phyloP scores from a whole-genome alignment of 2,888 invertebrate genomes.

The Cerastoderma edule region DNA sequence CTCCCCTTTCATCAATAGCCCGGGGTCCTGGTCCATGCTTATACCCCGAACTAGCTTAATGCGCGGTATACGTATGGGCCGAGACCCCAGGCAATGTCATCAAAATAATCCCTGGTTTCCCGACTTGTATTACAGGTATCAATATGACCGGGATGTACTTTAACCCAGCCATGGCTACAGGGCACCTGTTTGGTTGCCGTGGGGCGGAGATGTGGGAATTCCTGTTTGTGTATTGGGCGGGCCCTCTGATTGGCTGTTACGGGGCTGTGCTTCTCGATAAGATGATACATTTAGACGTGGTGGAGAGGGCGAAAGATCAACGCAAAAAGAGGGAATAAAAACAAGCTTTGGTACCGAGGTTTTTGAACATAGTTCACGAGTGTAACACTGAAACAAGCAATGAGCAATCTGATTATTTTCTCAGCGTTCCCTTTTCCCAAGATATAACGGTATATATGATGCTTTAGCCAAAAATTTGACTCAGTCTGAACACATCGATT shows the following conservation, averaged over 20 bases:
- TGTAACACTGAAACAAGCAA: too few species aligned
- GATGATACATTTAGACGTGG: conserved; percentile 69
- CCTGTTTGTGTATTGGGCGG: conserved; percentile 95
- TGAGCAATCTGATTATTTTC: too few species aligned
- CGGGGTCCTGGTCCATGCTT: background rate
- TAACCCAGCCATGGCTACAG: conserved; percentile 96
- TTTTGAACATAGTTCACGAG: too few species aligned
- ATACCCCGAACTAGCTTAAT: too few species aligned
- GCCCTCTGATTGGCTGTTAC: conserved; percentile 88
- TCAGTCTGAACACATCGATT: too few species aligned
- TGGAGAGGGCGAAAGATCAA: conserved; percentile 40
- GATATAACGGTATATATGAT: too few species aligned
- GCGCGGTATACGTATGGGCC: too few species aligned
- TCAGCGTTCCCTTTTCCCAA: too few species aligned
- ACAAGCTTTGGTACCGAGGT: too few species aligned
- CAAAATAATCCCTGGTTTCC: background rate
- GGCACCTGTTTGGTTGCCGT: conserved; percentile 94
- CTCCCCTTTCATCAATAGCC: background rate
- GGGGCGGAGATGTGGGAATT: conserved; percentile 93
- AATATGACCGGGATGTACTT: conserved; percentile 97
- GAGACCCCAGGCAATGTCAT: too few species aligned
- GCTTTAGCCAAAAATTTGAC: too few species aligned
- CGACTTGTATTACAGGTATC: conserved; percentile 89
- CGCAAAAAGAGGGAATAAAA: conserved; percentile 48
- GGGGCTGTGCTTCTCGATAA: conserved; percentile 67